These are phyloP conservation scores for Antitype chi DNA, from an alignment of 2,888 invertebrate genomes.

Conservation along the genomic window DNA sequence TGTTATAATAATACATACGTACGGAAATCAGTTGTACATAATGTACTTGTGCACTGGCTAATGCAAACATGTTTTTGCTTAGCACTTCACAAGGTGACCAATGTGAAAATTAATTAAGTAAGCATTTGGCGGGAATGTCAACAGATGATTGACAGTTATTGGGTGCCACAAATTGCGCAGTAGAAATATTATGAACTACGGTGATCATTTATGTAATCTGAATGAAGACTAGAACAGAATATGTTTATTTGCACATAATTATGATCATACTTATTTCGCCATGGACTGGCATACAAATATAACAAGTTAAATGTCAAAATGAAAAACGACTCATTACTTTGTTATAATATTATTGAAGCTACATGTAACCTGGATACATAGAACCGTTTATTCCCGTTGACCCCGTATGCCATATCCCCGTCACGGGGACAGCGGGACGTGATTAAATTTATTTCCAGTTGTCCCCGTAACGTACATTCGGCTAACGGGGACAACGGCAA, in stretches of 20 bases:
- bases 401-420: no score
- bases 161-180: background rate
- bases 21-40: conserved; percentile 24
- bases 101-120: conserved; percentile 24
- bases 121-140: conserved; percentile 12
- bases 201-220: background rate
- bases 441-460: no score
- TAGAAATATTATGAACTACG: background rate
- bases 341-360: no score
- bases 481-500: no score
- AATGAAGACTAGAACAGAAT: background rate
- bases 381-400: no score
- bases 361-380: background rate
- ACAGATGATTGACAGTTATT: background rate
- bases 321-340: no score
- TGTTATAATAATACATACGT: conserved; percentile 19
- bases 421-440: no score
- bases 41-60: background rate
- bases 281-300: no score
- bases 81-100: conserved; percentile 41
- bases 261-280: no score
- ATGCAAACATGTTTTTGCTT: conserved; percentile 45
- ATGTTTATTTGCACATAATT: no score
- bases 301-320: no score
- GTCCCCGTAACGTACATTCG: no score